Evolutionary conservation across 2,113 vertebrate genomes (phyloP), one percentile per base, ranked within the genome.

Genomic region (Nothocercus julius): DNA sequence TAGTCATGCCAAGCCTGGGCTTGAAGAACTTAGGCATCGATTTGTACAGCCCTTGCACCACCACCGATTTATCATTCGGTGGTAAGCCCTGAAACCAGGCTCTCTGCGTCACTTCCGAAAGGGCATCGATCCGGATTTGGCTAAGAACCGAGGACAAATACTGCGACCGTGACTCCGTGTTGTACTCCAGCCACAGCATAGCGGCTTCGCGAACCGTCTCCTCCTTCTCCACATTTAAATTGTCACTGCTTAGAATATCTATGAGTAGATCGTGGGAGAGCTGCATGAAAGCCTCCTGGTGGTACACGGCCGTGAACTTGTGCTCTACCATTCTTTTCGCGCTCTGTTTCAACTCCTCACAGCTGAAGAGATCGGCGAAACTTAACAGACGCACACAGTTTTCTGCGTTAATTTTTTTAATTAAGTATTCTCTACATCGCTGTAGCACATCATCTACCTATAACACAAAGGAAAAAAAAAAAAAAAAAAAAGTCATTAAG

Each of bases 1-100:
- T 99, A 47, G 99, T 99, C 99, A 99, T 99, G 76, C 99, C 99
- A 36, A 99, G 97, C 34, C 99, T 98, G 9, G 99, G 99, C 90
- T 99, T 99, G 97, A 99, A 99, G 95, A 99, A 99, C 97, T 99
- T 99, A 90, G 99, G 99, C 99, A 99, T 99, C 2, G 99, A 99
- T 97, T 99, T 99, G 97, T 99, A 99, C n/a, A 99, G 98, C 44
- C 99, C 99, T 97, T 99, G 99, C 61, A 99, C 99, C 94, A 99
- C 99, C 72, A 99, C 99, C 0, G 99, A 99, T 93, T 99, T 99
- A 92, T 99, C 99, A 6, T 99, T 99, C 22, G 99, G 99, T 0
- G 99, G 99, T 81, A 99, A 98, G 28, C 99, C 99, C 94, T 99
- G 99, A 96, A 99, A 99, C 99, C 99, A 99, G 92, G 99, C 99